These are phyloP conservation scores for Poeciliopsis turrubarensis DNA, from an alignment of 2,113 vertebrate genomes.

Conservation along the genomic window DNA sequence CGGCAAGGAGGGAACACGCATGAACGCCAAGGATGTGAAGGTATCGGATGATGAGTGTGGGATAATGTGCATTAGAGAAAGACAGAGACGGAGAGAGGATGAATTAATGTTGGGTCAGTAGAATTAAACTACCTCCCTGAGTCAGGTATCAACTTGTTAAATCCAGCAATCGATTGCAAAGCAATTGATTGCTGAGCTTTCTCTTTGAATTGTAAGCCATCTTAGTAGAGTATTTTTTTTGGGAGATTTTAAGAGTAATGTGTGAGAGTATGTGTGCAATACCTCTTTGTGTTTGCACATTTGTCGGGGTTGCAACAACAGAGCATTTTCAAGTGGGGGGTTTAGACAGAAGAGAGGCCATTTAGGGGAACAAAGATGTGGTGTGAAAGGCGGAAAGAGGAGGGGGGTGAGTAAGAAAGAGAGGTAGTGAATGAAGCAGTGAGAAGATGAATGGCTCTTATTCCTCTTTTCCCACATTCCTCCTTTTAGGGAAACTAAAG, in stretches of 20 bases:
- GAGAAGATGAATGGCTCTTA: constrained; percentile 81
- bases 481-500: constrained; percentile 72
- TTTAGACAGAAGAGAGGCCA: constrained; percentile 76
- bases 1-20: constrained; percentile 95
- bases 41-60: constrained; percentile 75
- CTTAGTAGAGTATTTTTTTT: constrained; percentile 28
- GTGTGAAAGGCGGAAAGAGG: constrained; percentile 63
- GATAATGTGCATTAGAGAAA: constrained; percentile 6
- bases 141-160: constrained; percentile 21
- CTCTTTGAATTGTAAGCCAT: constrained; percentile 22
- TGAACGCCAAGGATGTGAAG: constrained; percentile 95
- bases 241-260: constrained; percentile 27
- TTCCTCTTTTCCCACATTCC: constrained; percentile 82
- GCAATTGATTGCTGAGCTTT: constrained; percentile 2
- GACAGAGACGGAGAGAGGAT: not conserved
- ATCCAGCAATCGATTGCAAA: constrained; percentile 22
- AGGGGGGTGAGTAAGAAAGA: constrained; percentile 55
- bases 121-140: constrained; percentile 26
- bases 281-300: constrained; percentile 51
- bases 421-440: constrained; percentile 65
- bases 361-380: constrained; percentile 77
- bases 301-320: constrained; percentile 60
- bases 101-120: not conserved
- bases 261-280: constrained; percentile 30
- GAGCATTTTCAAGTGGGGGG: constrained; percentile 64